Conservation (phyloP, 2,888 invertebrate genomes). For the Epistrophe eligans region DNA sequence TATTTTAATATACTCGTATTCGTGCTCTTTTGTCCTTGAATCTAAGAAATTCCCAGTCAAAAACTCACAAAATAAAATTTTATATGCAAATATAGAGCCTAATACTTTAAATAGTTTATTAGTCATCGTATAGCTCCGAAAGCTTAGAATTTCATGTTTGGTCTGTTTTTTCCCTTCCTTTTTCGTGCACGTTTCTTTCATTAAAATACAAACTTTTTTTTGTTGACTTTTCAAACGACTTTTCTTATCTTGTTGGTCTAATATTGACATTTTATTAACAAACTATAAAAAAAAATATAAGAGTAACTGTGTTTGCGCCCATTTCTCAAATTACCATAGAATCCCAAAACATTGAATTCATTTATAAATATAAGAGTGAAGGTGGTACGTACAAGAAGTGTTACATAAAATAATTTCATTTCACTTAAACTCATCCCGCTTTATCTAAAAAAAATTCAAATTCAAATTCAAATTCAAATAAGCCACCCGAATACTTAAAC, state of each 20-base stretch:
- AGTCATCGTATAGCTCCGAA: neutral
- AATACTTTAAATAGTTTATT: neutral
- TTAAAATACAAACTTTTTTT: slow-evolving; percentile 4
- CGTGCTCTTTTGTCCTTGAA: too few relatives aligned
- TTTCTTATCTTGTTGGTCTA: slow-evolving; percentile 3
- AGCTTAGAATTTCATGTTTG: neutral
- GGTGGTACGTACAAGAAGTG: neutral
- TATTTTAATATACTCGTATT: too few relatives aligned
- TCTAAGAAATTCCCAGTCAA: too few relatives aligned
- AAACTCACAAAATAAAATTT: too few relatives aligned
- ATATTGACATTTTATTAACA: slow-evolving; percentile 8
- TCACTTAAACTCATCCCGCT: slow-evolving; percentile 10
- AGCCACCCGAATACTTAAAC: neutral
- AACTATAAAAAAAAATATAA: slow-evolving; percentile 15
- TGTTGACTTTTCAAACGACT: neutral
- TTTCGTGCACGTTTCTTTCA: slow-evolving; percentile 1
- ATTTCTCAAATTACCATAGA: slow-evolving; percentile 11
- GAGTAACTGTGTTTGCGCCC: slow-evolving; percentile 26
- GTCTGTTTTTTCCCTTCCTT: neutral
- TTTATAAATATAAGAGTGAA: neutral
- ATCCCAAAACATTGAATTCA: slow-evolving; percentile 40
- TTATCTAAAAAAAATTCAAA: neutral
- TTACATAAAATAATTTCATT: slow-evolving; percentile 18
- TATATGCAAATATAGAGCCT: too few relatives aligned
- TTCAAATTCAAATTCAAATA: neutral